Evolutionary conservation across 2,888 invertebrate species (phyloP).

Genomic region (Macrosoma leucophasiata): DNA sequence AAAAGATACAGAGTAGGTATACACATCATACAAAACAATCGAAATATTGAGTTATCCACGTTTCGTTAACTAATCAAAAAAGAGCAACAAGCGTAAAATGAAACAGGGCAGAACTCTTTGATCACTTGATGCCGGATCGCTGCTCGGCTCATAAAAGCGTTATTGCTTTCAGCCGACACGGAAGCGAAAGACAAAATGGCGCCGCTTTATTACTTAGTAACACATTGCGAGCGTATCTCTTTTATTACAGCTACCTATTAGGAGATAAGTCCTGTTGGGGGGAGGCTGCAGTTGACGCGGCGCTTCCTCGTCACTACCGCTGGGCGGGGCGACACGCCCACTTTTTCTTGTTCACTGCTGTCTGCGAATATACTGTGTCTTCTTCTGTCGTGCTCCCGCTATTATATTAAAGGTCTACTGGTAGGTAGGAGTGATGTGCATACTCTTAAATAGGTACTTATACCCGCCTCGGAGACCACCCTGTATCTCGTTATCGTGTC

Average conservation of each 20-base stretch:
- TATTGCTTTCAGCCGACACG: constrained; percentile 54
- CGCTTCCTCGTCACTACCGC: constrained; percentile 41
- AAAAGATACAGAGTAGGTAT: constrained; percentile 15
- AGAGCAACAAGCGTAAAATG: constrained; percentile 63
- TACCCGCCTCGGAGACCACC: too few relatives aligned
- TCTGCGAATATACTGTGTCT: constrained; percentile 39
- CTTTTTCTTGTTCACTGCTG: constrained; percentile 54
- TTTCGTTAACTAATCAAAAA: constrained; percentile 59
- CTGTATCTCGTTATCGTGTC: too few relatives aligned
- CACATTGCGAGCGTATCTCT: constrained; percentile 68
- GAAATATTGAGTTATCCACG: constrained; percentile 53
- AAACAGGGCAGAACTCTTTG: constrained; percentile 60
- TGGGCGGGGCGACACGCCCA: constrained; percentile 73
- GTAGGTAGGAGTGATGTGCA: neutral
- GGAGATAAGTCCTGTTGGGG: constrained; percentile 57
- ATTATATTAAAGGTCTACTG: too few relatives aligned
- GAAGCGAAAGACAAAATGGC: constrained; percentile 70
- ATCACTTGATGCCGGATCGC: constrained; percentile 58
- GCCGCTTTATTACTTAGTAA: constrained; percentile 74
- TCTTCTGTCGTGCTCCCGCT: constrained; percentile 33
- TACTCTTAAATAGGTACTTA: too few relatives aligned
- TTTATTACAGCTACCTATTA: constrained; percentile 69
- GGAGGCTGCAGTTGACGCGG: constrained; percentile 60
- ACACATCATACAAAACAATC: constrained; percentile 38
- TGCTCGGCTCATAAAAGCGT: constrained; percentile 64